Base-by-base conservation (phyloP, 2,797 vertebrate genomes). In the Acomys russatus region DNA sequence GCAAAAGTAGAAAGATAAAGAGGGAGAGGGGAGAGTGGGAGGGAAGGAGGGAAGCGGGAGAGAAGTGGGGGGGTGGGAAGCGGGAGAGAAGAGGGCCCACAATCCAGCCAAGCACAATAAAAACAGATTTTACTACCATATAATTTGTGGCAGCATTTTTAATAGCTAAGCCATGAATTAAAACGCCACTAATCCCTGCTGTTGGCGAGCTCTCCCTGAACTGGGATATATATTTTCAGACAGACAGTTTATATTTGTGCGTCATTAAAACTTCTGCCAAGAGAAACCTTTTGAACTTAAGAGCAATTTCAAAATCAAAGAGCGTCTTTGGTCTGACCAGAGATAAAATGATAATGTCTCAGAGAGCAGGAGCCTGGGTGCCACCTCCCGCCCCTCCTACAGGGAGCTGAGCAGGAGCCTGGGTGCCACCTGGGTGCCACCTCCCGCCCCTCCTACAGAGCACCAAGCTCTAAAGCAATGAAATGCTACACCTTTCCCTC, bases 121-220 rank as follows among this genome's bases (percentile, higher is more conserved):
- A 83, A 85, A 94, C 0, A 92, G 51, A 28, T 93, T 93, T 97
- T 92, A 93, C 66, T 85, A 59, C 71, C 79, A 44, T 68, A 70
- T 80, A 88, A 94, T 86, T 78, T 91, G 90, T 82, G 64, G 85
- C 38, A 92, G 61, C 73, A 35, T 68, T 92, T 82, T 88, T 94
- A 97, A 95, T 25, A 93, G 94, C 90, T 85, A 85, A 91, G 33
- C 68, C 54, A 64, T 90, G 92, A 96, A 94, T 96, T 92, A 93
- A 93, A 93, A 92, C 15, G 59, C 76, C 92, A 94, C 70, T 92
- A 77, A 85, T 68, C 71, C 33, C 61, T 66, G 79, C 66, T 33
- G 85, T 0, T 90, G 95, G 91, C 79, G 71, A 91, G n/a, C 49
- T 73, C 83, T 89, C 35, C 80, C 89, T 77, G 78, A 92, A 61